Base-by-base conservation (phyloP, 2,797 vertebrate species). In the Falco novaeseelandiae region DNA sequence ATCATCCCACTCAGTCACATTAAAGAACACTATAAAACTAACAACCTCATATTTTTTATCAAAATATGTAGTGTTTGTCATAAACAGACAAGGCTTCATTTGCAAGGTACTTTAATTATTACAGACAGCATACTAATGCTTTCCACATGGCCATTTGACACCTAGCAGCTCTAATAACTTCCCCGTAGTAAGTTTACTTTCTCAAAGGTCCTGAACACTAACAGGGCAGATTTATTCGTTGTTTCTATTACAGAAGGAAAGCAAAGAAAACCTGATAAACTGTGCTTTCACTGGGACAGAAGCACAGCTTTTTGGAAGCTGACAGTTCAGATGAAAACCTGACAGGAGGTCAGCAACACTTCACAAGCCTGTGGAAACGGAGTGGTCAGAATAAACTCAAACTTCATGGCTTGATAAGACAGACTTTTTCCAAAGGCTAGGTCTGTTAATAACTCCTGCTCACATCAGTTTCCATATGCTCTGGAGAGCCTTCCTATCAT, bases 381-480 rank as follows among this genome's bases (percentile, higher is more conserved):
- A 69, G 15, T 40, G 42, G 20, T 86, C 52, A 67, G 44, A 94
- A 92, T 88, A 97, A 85, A 84, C 34, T 66, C 55, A 80, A 44
- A 59, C 70, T 93, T 95, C 86, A 78, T 0, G 0, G 27, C 44
- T 83, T 91, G 49, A 87, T 92, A 71, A 6, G 9, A 78, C 58
- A 88, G 70, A 78, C 81, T 74, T 94, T 69, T 93, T 49, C 57
- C 80, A 92, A 71, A 94, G 87, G 70, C 85, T 95, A 77, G 69
- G 7, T 76, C 63, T 89, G 30, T 73, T 96, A 95, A 67, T 54
- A 90, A 90, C 16, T 93, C n/a, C 25, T 74, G 44, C 80, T 97
- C 58, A 81, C n/a, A 61, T 16, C 76, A 83, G 82, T 93, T 54
- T 57, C 66, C 44, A 4, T 22, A 67, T 62, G 48, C 55, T 93